Base-by-base conservation (phyloP, 1,140 invertebrate genomes). In the Drosophila sp. region DNA sequence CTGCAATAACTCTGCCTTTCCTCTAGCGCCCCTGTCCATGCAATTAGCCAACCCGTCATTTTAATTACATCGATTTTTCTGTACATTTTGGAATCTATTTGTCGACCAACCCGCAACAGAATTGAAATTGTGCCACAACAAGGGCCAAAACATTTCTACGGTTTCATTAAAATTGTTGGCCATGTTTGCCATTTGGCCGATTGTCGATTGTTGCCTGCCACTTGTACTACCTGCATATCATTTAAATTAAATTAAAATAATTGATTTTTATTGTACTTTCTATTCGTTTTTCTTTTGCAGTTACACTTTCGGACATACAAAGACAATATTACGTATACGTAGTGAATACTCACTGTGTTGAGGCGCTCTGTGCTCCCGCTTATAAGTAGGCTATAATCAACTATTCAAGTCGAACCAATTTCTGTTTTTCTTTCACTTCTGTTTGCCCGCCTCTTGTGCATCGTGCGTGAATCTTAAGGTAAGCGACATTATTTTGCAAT, bases 161-260 rank as follows among this genome's bases (percentile, higher is more conserved):
- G 66, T 29, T 74, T 74, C 66, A 70, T 74, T 70, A 74, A 70
- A 62, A 70, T 56, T 62, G 63, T 56, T 61, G 21, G 56, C 51
- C 46, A 61, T 40, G 32, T 56, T 46, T 40, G n/a, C 34, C 41
- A 59, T n/a, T 50, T 50, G 46, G 13, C 29, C 50, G 16, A 18
- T 21, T 21, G 16, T 36, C 29, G 50, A 18, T 36, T 16, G 9
- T 27, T 36, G n/a, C 9, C n/a, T 11, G 27, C 7, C 14, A 1
- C 21, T 11, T 29, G 4, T 41, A 25, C 14, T 43, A 27, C 5
- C 25, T 45, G n/a, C 65, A 76, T 76, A 53, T 51, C 50, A 76
- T 79, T 89, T 89, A 82, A 87, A 87, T 89, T 89, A 36, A 87
- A 87, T 87, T 87, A 87, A 89, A 87, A 87, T 82, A 82, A 87